phyloP scores from a whole-genome alignment of 64 coral and sea anemone genomes.

The Pachyseris speciosa region DNA sequence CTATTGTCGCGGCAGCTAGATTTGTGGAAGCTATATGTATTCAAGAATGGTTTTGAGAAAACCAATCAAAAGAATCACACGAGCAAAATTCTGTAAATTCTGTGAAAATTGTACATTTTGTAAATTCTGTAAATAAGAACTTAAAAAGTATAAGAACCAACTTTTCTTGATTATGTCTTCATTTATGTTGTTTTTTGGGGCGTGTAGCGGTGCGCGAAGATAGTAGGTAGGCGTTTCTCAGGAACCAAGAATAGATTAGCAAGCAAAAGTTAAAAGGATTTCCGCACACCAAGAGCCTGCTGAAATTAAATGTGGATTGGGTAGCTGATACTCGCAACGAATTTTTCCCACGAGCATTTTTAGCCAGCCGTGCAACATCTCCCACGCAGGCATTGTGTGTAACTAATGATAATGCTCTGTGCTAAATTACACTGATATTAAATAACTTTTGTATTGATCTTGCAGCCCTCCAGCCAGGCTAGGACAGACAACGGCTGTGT shows the following conservation, averaged over 20 bases:
- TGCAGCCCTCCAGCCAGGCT: not conserved
- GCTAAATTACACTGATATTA: not conserved
- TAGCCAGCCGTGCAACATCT: not conserved
- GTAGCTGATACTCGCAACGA: not conserved
- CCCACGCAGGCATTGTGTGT: not conserved
- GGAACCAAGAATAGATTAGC: not conserved
- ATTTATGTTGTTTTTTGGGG: not conserved
- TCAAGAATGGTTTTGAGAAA: not conserved
- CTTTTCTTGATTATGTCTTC: no score
- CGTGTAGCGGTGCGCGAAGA: not conserved
- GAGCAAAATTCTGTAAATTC: no score
- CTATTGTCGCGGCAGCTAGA: not conserved
- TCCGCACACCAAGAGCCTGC: not conserved
- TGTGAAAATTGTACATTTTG: no score
- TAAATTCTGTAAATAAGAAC: no score
- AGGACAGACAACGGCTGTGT: not conserved
- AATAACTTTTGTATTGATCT: constrained; percentile 19
- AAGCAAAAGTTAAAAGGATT: not conserved
- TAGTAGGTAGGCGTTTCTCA: not conserved
- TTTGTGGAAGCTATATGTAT: not conserved
- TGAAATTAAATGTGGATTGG: not conserved
- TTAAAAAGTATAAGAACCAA: no score
- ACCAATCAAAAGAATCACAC: not conserved
- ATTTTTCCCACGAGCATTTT: not conserved
- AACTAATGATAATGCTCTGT: not conserved